Base-by-base conservation (phyloP, 2,888 invertebrate species). In the Cremastobaeus sp. region DNA sequence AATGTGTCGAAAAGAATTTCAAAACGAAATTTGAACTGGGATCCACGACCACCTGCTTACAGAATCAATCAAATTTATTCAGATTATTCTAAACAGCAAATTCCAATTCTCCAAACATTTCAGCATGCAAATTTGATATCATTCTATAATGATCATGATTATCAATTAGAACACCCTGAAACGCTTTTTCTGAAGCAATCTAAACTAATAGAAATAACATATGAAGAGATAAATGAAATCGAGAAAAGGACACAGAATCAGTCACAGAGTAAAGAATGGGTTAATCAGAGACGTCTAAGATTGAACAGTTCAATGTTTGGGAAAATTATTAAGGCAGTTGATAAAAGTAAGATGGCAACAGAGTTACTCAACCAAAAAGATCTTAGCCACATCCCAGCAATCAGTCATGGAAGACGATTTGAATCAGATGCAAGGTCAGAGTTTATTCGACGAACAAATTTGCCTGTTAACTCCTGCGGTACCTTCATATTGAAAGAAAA, bases 371-470 rank as follows among this genome's bases (percentile, higher is more conserved):
- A 28, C 14, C 30, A 3, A 11, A 64, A 14, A 41, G 45, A 43
- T 15, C 4, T 43, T 2, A 41, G 34, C 25, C 28, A 14, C 14
- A 8, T 20, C 5, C 34, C 50, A 52, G 15, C 65, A 25, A 48
- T 47, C 14, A 60, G 21, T 21, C 74, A 74, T 65, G 74, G 47
- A 9, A 50, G 35, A 15, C 14, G 45, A 8, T 54, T 65, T 59
- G 74, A 71, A 50, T 4, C 43, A 2, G 35, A 32, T n/a, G 65
- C 74, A n/a, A 11, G 59, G 3, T 25, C 25, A 25, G 25, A 25
- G 8, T 25, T 25, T 8, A 25, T 25, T 5, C 25, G 8, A 8
- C 8, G 3, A 8, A 25, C 25, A 25, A 25, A 25, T 25, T 8
- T 25, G 25, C 8, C 25, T 5, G 25, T 25, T 3, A 5, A 3